Base-by-base conservation (phyloP, 1,140 invertebrate genomes). In the Melitaea cinxia region DNA sequence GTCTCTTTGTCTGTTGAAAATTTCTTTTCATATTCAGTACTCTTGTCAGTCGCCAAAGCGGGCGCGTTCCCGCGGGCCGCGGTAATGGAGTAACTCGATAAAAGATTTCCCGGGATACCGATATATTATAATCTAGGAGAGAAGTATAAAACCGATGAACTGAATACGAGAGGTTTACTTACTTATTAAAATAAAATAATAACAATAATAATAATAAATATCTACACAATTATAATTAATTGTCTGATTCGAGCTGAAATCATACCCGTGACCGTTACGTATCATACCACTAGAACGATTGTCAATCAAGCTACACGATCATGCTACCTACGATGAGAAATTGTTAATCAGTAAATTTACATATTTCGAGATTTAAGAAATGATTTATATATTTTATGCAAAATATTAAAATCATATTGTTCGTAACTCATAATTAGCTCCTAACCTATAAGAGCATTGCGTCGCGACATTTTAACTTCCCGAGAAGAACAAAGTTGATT, bases 41-140 rank as follows among this genome's bases (percentile, higher is more conserved):
- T 50, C 37, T 33, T 23, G 26, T 21, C 15, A 42, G 37, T 17
- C 30, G 24, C 55, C n/a, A n/a, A n/a, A n/a, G 61, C 49, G 59
- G 33, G 49, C 56, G 45, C 37, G 52, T 37, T 75, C 79, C 42
- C 68, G 10, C 42, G 63, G 58, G 79, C 28, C 55, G 63, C 58
- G 72, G 70, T 84, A 83, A 86, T 84, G 77, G 80, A 52, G 69
- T 78, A 82, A 82, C 80, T 79, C 80, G 75, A 86, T 86, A 82
- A 86, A 85, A 84, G 78, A 86, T 86, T 86, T 86, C 83, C 83
- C 82, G 70, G 33, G 82, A 68, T 71, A 68, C 56, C 75, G 65
- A 83, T 84, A 78, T 71, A 63, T 73, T 60, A 75, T 65, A 66
- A 54, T 59, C 47, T 33, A 58, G 49, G 63, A 65, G 55, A 9